These are phyloP conservation scores for Aplodontia rufa DNA, from an alignment of 2,113 vertebrate species.

Conservation along the genomic window DNA sequence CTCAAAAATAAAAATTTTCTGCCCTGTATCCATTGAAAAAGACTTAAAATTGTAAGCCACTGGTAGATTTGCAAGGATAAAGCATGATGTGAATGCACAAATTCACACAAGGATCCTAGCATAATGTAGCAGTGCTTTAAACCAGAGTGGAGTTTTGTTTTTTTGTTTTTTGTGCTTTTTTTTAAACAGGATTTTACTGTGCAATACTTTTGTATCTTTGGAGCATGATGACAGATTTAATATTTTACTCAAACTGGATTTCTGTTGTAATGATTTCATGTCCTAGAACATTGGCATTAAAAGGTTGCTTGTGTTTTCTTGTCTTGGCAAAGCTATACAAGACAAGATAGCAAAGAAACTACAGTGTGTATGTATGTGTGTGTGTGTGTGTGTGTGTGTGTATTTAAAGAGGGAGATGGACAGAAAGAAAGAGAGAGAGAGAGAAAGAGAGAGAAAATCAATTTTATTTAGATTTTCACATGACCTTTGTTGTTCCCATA, in stretches of 20 bases:
- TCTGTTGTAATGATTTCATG: background rate
- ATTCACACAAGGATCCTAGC: background rate
- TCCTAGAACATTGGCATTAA: background rate
- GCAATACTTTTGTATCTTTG: background rate
- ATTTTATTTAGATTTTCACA: no score
- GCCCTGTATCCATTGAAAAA: background rate
- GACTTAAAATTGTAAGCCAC: background rate
- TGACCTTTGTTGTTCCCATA: no score
- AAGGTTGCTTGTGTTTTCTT: background rate
- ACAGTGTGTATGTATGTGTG: no score
- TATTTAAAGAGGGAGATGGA: no score
- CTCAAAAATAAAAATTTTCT: background rate
- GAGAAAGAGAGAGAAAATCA: no score
- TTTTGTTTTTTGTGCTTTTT: no score
- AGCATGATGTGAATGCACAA: background rate
- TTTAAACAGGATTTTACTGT: background rate
- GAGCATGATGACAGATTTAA: background rate
- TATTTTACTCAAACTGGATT: background rate
- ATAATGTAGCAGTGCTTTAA: background rate
- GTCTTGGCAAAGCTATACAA: background rate
- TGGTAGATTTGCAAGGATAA: background rate
- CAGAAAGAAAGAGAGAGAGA: no score
- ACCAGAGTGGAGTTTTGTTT: no score
- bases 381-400: no score
- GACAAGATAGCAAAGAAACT: background rate